Percentiles rank a stretch among this genome's conserved stretches.
phyloP scores from a whole-genome alignment of 2,113 vertebrate species.

The Scophthalmus maximus region DNA sequence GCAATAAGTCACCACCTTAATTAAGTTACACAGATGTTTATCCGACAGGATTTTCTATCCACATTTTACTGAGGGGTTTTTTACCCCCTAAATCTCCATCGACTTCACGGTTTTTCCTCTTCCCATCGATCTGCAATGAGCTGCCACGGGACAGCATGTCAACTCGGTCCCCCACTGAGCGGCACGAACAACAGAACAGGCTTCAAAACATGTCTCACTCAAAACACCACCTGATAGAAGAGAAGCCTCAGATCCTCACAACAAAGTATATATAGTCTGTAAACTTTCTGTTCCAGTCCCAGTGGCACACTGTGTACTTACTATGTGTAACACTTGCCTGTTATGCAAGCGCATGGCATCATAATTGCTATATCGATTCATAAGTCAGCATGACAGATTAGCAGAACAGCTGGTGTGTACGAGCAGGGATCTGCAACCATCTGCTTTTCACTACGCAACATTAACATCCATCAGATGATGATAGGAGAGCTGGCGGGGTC shows the following conservation, averaged over 20 bases:
- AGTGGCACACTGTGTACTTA: no score
- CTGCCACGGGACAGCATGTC: conserved; percentile 6
- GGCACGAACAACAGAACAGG: conserved; percentile 21
- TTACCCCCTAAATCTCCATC: not conserved
- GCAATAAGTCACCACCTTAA: conserved; percentile 19
- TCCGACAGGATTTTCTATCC: conserved; percentile 12
- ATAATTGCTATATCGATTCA: conserved; percentile 28
- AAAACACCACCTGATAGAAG: not conserved
- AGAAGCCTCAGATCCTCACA: not conserved
- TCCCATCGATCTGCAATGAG: conserved; percentile 26
- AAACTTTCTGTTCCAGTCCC: not conserved
- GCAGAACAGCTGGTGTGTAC: conserved; percentile 52
- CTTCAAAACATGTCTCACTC: conserved; percentile 3
- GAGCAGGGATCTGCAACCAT: conserved; percentile 31
- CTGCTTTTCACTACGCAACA: conserved; percentile 51
- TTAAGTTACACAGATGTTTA: conserved; percentile 38
- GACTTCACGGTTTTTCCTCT: not conserved
- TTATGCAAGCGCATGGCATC: not conserved
- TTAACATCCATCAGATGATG: conserved; percentile 57
- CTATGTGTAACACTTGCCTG: no score
- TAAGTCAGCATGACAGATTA: conserved; percentile 47
- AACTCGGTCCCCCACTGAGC: conserved; percentile 1
- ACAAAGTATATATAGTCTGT: no score
- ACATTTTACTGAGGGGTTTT: conserved; percentile 13
- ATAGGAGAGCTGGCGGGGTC: conserved; percentile 45